Base-by-base conservation (phyloP, 2,888 invertebrate species). In the Altica lythri region DNA sequence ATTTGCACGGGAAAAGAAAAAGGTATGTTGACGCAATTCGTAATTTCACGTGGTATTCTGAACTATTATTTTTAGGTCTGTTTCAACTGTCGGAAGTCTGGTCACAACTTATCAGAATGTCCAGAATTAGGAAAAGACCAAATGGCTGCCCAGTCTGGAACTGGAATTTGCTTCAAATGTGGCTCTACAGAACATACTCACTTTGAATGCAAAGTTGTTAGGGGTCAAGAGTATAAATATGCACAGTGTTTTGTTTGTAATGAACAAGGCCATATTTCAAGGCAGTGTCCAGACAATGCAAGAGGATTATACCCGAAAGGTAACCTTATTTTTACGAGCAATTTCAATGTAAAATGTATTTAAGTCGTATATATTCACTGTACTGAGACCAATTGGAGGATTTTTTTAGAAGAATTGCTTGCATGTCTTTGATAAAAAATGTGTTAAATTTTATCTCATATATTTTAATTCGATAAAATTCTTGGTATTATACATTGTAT, bases 201-300 rank as follows among this genome's bases (percentile, higher is more conserved):
- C 67, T 85, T 84, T 70, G 84, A 87, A 68, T 89, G 89, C 66
- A 85, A 83, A 78, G 86, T 87, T 0, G 82, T 82, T 25, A 82
- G 78, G 62, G 81, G 81, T 30, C 81, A 84, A 57, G 85, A 86
- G 53, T 92, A 84, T 68, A 84, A 89, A 70, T 92, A 86, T 78
- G 94, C 94, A 0, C 86, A 84, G 48, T 95, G 95, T 75, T 95
- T 94, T 70, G 88, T 95, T 62, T 95, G 95, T 73, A 85, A 85
- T 49, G 86, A 93, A 75, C 85, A 84, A 75, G 95, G 95, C 4
- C 95, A 95, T 73, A 86, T 95, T 65, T 86, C 93, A 0, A 83
- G 86, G 56, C 90, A 92, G 68, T 95, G 95, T 75, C 90, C 92
- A 2, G 88, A 93, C 69, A 95, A 95, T 78, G 86, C 88, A 0